A percentile compares a stretch with the other conserved stretches of the same genome.
Conservation (phyloP, 1,140 invertebrate species). For the Pachypeltis micranthus region DNA sequence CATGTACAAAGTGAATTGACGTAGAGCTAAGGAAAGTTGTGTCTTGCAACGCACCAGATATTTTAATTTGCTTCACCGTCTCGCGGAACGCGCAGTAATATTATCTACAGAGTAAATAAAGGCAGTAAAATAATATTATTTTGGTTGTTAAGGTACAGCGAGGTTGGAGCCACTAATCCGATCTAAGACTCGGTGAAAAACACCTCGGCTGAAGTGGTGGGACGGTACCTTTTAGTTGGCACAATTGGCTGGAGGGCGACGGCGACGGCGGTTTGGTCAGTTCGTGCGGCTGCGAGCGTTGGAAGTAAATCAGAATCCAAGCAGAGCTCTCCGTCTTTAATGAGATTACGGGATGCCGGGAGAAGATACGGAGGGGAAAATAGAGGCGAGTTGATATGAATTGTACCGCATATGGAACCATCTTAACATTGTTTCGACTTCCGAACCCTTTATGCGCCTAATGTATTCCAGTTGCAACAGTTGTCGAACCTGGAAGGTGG, state of each 20-base stretch:
- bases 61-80: too few species aligned
- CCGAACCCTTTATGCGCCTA: not conserved
- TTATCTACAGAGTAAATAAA: too few species aligned
- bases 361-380: not conserved
- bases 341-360: not conserved
- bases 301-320: not conserved
- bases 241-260: not conserved
- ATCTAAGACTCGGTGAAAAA: too few species aligned
- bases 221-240: not conserved
- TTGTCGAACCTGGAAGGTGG: too few species aligned
- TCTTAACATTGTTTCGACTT: not conserved
- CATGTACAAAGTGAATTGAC: too few species aligned
- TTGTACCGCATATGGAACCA: not conserved
- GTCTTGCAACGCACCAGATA: too few species aligned
- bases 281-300: not conserved
- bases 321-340: not conserved
- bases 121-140: too few species aligned
- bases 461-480: not conserved
- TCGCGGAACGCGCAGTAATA: too few species aligned
- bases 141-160: too few species aligned
- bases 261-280: not conserved
- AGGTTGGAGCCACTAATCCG: too few species aligned
- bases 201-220: too few species aligned
- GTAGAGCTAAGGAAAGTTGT: too few species aligned
- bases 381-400: not conserved